Conservation (phyloP, 2,113 vertebrate genomes). For the Andinoacara biseriatus region DNA sequence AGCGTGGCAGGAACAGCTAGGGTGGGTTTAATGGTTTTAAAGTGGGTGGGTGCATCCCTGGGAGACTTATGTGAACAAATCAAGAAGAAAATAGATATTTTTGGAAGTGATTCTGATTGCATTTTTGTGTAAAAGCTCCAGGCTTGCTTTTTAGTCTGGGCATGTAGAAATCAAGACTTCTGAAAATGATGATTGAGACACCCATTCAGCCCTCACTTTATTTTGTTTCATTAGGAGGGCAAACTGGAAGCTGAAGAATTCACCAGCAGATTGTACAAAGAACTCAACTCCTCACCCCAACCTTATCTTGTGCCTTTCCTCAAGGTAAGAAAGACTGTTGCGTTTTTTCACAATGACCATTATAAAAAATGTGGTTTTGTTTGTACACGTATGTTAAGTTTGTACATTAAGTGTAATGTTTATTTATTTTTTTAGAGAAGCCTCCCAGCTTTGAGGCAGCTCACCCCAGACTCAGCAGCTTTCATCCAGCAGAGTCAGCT, state of each 20-base stretch:
- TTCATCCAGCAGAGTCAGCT: slow-evolving; percentile 98
- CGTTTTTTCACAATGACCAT: neutral
- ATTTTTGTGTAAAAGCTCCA: neutral
- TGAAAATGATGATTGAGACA: neutral
- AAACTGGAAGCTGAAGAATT: slow-evolving; percentile 98
- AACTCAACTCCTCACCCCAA: slow-evolving; percentile 98
- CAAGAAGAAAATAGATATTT: neutral
- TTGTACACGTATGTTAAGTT: neutral
- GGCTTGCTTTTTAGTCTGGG: neutral
- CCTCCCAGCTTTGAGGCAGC: slow-evolving; percentile 94
- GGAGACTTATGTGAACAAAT: neutral
- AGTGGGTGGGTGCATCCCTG: neutral
- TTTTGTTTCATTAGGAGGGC: slow-evolving; percentile 83
- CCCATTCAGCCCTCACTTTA: neutral
- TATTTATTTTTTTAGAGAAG: slow-evolving; percentile 84
- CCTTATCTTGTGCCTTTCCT: slow-evolving; percentile 99
- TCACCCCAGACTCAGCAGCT: slow-evolving; percentile 93
- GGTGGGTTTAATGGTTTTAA: neutral
- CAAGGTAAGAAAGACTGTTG: slow-evolving; percentile 82
- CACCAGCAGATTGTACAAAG: slow-evolving; percentile 94
- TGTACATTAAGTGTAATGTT: neutral
- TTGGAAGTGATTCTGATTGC: neutral
- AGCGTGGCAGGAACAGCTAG: neutral
- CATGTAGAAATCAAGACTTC: no score
- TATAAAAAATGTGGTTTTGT: neutral